Percentiles rank a stretch among this genome's conserved stretches.
Evolutionary conservation across 2,888 invertebrate genomes (phyloP).

Genomic region (Charanyca ferruginea): DNA sequence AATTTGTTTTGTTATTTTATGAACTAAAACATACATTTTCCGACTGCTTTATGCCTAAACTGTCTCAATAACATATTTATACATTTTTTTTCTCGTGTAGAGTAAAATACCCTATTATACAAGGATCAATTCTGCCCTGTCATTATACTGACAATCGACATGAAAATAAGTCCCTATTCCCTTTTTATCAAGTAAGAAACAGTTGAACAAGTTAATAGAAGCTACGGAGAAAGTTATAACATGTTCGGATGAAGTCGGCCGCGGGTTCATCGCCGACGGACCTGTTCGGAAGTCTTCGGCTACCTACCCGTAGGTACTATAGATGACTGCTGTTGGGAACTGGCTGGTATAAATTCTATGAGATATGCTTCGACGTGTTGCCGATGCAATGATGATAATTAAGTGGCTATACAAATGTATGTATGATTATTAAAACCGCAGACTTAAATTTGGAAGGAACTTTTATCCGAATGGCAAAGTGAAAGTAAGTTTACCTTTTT

Average conservation of each 20-base stretch:
- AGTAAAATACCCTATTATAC: too few relatives aligned
- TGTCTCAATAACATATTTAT: too few relatives aligned
- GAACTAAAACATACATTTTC: too few relatives aligned
- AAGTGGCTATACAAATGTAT: not conserved
- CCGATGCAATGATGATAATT: too few relatives aligned
- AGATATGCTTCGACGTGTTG: not conserved
- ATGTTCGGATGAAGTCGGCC: constrained; percentile 24
- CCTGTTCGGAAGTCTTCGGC: constrained; percentile 11
- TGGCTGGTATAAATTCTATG: not conserved
- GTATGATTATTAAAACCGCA: too few relatives aligned
- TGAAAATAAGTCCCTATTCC: not conserved
- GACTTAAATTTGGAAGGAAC: too few relatives aligned
- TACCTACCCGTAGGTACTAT: too few relatives aligned
- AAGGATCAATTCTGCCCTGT: not conserved
- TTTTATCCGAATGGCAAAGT: too few relatives aligned
- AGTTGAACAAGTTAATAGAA: constrained; percentile 21
- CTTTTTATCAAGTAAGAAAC: not conserved
- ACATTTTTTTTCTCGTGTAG: too few relatives aligned
- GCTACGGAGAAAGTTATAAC: constrained; percentile 27
- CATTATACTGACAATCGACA: constrained; percentile 2
- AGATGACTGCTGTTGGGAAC: not conserved
- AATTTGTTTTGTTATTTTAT: too few relatives aligned
- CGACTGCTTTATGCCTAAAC: too few relatives aligned
- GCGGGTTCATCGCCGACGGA: constrained; percentile 8
- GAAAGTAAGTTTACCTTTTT: not conserved